phyloP scores from a whole-genome alignment of 1,140 invertebrate species.

The Penaeus japonicus region DNA sequence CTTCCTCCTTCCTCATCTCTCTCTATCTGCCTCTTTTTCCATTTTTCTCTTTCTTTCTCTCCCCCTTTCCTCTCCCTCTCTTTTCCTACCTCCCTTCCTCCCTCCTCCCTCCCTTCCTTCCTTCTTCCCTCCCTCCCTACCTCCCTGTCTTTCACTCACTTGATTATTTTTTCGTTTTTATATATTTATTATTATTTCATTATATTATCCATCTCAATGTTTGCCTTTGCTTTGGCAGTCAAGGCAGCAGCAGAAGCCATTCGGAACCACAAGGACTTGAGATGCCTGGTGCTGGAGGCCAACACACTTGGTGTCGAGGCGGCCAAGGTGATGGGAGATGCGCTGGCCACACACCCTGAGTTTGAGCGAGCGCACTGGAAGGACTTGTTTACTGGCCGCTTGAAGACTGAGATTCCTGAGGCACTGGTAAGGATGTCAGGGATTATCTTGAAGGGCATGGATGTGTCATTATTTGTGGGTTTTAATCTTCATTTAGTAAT shows the following conservation, averaged over 20 bases:
- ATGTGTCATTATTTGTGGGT: background rate
- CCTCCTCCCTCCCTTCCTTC: background rate
- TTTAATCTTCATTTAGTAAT: too few species aligned
- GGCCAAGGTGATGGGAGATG: slow-evolving; percentile 82
- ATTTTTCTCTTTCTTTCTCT: too few species aligned
- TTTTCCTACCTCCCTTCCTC: background rate
- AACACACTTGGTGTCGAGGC: slow-evolving; percentile 93
- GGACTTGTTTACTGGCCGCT: slow-evolving; percentile 93
- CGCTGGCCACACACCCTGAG: slow-evolving; percentile 77
- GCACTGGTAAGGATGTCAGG: slow-evolving; percentile 73
- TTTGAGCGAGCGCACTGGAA: slow-evolving; percentile 90
- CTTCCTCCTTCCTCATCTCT: too few species aligned
- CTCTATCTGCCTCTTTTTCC: too few species aligned
- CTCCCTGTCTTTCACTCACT: too few species aligned
- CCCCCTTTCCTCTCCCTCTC: too few species aligned
- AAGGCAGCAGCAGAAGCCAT: slow-evolving; percentile 74
- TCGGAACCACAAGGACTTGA: slow-evolving; percentile 69
- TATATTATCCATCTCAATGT: background rate
- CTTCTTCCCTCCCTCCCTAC: background rate
- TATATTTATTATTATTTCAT: background rate
- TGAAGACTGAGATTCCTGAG: slow-evolving; percentile 94
- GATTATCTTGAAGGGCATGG: background rate
- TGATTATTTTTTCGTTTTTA: too few species aligned
- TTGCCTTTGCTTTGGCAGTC: slow-evolving; percentile 65
- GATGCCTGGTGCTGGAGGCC: slow-evolving; percentile 84